Base-by-base conservation (phyloP, 2,797 vertebrate species). In the Catostomus latipinnis region DNA sequence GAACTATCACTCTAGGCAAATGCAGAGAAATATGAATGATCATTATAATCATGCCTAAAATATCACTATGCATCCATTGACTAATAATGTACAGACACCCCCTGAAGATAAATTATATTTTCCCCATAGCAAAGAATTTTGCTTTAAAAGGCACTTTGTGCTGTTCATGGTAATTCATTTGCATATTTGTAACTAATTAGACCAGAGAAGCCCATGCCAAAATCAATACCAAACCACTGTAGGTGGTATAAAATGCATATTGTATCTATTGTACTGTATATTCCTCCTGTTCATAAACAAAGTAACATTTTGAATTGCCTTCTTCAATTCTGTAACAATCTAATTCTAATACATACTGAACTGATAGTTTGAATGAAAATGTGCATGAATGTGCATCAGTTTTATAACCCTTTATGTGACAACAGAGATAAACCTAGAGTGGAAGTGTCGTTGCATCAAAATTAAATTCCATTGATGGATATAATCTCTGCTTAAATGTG, bases 391-490 rank as follows among this genome's bases (percentile, higher is more conserved):
- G 48, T 50, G 56, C 18, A 61, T 69, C 46, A 16, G 1, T 34
- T 22, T 81, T 60, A 70, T 34, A 34, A 34, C 34, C 34, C 34
- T 34, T 6, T 11, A 16, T 1, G 4, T 54, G 49, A 53, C 43
- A 61, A 68, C 63, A 6, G 5, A 74, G 9, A 54, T 16, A 63
- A 6, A 8, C 48, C 53, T 53, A 46, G 58, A 53, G 54, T 52
- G 53, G 57, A 61, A 34, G 22, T 61, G 43, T 62, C 34, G 18
- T 14, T 50, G 43, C 6, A 69, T 60, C 14, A 81, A 68, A 18
- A 75, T 57, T 45, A 1, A 69, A 70, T 56, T 18, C n/a, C 57
- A 71, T 22, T 78, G 49, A 78, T 62, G 67, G n/a, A 71, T 5
- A 2, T 71, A 7, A 48, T 56, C 34, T 65, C 43, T 69, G 16